Percentiles rank a stretch among this genome's conserved stretches.
These are phyloP conservation scores for Pseudomyrmex dendroicus DNA, from an alignment of 1,140 invertebrate species.

Conservation along the genomic window DNA sequence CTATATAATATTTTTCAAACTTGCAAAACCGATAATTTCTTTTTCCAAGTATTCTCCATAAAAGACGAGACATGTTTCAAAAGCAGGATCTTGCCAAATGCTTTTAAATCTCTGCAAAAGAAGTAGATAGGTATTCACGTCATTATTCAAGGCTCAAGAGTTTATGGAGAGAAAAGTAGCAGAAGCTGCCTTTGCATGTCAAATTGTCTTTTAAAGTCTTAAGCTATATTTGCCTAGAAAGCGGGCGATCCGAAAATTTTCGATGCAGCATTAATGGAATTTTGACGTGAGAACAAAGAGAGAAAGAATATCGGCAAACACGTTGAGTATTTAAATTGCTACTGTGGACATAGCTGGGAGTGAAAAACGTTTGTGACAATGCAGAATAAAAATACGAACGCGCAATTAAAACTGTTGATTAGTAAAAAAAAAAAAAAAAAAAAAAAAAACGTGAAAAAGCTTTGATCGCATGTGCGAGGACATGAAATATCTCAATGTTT, in stretches of 20 bases:
- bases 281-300: neutral
- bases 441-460: neutral
- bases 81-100: neutral
- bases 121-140: neutral
- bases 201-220: constrained; percentile 39
- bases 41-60: too few species aligned
- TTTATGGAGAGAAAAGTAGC: neutral
- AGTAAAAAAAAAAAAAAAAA: constrained; percentile 11
- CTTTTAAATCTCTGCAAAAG: constrained; percentile 12
- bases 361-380: constrained; percentile 1
- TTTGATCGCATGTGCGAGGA: neutral
- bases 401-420: constrained; percentile 12
- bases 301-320: constrained; percentile 10
- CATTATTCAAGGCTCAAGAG: constrained; percentile 1
- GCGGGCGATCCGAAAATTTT: constrained; percentile 23
- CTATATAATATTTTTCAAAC: too few species aligned
- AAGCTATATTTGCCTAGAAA: constrained; percentile 21
- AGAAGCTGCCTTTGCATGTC: neutral
- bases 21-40: too few species aligned
- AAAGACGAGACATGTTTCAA: neutral
- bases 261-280: constrained; percentile 27
- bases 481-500: constrained; percentile 72
- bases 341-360: neutral
- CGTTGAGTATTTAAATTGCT: constrained; percentile 31
- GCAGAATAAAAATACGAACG: constrained; percentile 19